phyloP scores from a whole-genome alignment of 2,113 vertebrate genomes.

The Onychostruthus taczanowskii region DNA sequence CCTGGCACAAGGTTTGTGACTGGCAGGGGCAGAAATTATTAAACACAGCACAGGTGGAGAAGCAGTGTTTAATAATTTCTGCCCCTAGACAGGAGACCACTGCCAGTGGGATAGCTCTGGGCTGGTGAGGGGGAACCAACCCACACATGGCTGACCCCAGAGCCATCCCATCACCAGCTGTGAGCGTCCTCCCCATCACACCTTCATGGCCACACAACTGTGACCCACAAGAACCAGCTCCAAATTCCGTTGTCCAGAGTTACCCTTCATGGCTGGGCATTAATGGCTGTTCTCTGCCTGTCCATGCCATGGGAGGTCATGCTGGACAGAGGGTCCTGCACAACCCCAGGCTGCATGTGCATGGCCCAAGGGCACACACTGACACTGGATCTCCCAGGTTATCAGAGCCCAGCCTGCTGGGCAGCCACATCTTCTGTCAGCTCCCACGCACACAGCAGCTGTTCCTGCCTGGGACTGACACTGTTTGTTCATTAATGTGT shows the following conservation, averaged over 20 bases:
- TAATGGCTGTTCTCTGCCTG: background rate
- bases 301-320: background rate
- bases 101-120: too few species aligned
- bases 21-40: background rate
- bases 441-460: constrained; percentile 12
- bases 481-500: background rate
- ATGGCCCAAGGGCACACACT: background rate
- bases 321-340: background rate
- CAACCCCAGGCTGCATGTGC: background rate
- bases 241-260: background rate
- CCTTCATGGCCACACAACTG: background rate
- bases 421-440: background rate
- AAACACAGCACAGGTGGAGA: background rate
- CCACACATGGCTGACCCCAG: too few species aligned
- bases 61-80: too few species aligned
- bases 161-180: background rate
- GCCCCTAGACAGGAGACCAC: too few species aligned
- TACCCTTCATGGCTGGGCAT: background rate
- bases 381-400: background rate
- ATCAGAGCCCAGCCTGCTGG: background rate
- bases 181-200: background rate
- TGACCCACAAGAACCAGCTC: background rate
- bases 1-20: background rate
- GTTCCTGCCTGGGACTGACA: background rate
- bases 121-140: too few species aligned